Percentiles rank a stretch among this genome's conserved stretches.
Conservation (phyloP, 2,797 vertebrate species). For the Poeciliopsis infans region DNA sequence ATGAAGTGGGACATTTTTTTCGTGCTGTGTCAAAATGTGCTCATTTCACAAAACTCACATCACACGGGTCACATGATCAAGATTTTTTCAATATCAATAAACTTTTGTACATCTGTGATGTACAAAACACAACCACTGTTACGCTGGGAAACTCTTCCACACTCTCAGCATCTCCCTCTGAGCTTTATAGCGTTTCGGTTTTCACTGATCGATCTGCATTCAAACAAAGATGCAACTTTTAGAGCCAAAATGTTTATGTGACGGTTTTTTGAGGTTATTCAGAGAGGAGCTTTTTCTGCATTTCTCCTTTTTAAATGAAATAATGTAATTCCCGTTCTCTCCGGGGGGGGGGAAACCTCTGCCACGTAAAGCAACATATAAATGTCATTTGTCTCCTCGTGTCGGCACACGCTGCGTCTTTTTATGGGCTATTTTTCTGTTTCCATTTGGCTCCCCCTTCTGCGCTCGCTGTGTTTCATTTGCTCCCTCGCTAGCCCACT, state of each 20-base stretch:
- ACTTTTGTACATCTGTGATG: no score
- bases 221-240: neutral
- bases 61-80: no score
- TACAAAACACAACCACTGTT: neutral
- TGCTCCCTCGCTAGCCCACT: slow-evolving; percentile 29
- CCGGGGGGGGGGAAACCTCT: slow-evolving; percentile 10
- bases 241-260: neutral
- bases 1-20: no score
- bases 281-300: neutral
- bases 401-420: slow-evolving; percentile 41
- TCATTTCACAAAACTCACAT: no score
- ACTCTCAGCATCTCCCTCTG: neutral
- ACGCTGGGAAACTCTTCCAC: neutral
- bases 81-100: no score
- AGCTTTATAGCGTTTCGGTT: neutral
- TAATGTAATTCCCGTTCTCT: neutral
- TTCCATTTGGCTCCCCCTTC: slow-evolving; percentile 53
- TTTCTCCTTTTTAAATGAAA: slow-evolving; percentile 15
- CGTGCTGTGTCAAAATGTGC: no score
- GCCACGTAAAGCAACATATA: slow-evolving; percentile 1
- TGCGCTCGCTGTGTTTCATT: slow-evolving; percentile 26
- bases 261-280: neutral
- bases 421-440: slow-evolving; percentile 10
- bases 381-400: slow-evolving; percentile 30
- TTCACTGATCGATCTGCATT: neutral